A percentile compares a stretch with the other conserved stretches of the same genome.
phyloP scores from a whole-genome alignment of 2,113 vertebrate species.

The Macroglossus sobrinus region DNA sequence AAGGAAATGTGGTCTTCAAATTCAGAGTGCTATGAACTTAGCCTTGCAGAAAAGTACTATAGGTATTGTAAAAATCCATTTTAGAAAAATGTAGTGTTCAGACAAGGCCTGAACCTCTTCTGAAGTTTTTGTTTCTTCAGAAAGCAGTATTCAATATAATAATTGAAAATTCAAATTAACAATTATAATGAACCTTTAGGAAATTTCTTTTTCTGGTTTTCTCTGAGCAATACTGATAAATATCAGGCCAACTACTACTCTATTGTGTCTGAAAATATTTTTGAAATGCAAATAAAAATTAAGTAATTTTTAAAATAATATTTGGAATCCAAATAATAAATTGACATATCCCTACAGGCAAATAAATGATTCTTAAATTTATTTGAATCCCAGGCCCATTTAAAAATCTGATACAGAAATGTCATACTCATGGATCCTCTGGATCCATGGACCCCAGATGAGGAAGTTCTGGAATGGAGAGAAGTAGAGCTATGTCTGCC shows the following conservation, averaged over 20 bases:
- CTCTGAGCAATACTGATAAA: not conserved
- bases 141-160: not conserved
- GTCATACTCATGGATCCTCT: not conserved
- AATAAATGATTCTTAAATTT: not conserved
- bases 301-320: not conserved
- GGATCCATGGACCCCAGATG: not conserved
- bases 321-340: slow-evolving; percentile 13
- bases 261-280: not conserved
- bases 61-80: not conserved
- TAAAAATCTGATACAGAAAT: not conserved
- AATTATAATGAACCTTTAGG: not conserved
- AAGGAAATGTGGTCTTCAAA: not conserved
- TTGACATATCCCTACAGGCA: not conserved
- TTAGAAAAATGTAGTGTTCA: not conserved
- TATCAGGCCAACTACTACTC: not conserved
- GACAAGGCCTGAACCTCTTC: not conserved
- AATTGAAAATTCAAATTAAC: not conserved
- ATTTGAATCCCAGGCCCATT: not conserved
- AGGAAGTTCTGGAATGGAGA: not conserved
- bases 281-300: not conserved
- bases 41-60: not conserved
- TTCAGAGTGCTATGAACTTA: not conserved
- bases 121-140: not conserved
- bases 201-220: not conserved
- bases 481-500: too few relatives aligned